Conservation (phyloP, 2,797 vertebrate genomes). For the Scomberomorus guttatus region DNA sequence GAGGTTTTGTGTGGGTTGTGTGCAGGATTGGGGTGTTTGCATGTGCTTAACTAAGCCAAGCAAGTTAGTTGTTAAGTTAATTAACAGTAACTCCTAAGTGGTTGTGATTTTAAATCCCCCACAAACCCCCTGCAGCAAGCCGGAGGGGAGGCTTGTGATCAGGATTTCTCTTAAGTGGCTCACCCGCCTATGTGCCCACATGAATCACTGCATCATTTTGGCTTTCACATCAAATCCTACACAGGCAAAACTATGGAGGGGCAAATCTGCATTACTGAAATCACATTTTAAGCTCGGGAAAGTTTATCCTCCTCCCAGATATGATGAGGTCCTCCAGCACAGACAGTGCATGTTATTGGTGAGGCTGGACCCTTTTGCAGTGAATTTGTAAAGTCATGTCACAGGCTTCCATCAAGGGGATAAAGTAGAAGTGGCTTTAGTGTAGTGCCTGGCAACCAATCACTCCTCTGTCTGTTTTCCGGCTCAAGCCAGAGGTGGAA, state of each 20-base stretch:
- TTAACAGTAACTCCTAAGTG: slow-evolving; percentile 67
- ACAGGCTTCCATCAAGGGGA: slow-evolving; percentile 57
- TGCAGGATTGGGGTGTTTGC: slow-evolving; percentile 19
- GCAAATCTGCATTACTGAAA: slow-evolving; percentile 44
- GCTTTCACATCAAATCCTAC: slow-evolving; percentile 44
- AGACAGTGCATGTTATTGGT: slow-evolving; percentile 10
- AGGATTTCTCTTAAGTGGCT: slow-evolving; percentile 68
- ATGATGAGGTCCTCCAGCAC: slow-evolving; percentile 6
- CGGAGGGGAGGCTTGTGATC: slow-evolving; percentile 63
- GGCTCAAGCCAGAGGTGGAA: slow-evolving; percentile 60
- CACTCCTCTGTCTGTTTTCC: slow-evolving; percentile 63
- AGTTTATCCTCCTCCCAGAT: slow-evolving; percentile 20
- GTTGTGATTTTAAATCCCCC: slow-evolving; percentile 65
- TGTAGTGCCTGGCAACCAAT: slow-evolving; percentile 60
- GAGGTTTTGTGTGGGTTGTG: not conserved
- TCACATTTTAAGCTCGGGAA: slow-evolving; percentile 24
- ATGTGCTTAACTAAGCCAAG: slow-evolving; percentile 53
- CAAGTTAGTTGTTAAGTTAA: slow-evolving; percentile 67
- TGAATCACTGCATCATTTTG: slow-evolving; percentile 66
- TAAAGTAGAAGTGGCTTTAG: slow-evolving; percentile 57
- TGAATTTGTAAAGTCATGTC: slow-evolving; percentile 59
- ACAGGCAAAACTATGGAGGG: slow-evolving; percentile 17
- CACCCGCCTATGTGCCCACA: slow-evolving; percentile 52
- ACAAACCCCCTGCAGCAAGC: slow-evolving; percentile 55
- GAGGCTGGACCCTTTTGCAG: slow-evolving; percentile 10